Evolutionary conservation across 2,113 vertebrate species (phyloP), one percentile per base, ranked within the genome.

Genomic region (Bujurquina vittata): DNA sequence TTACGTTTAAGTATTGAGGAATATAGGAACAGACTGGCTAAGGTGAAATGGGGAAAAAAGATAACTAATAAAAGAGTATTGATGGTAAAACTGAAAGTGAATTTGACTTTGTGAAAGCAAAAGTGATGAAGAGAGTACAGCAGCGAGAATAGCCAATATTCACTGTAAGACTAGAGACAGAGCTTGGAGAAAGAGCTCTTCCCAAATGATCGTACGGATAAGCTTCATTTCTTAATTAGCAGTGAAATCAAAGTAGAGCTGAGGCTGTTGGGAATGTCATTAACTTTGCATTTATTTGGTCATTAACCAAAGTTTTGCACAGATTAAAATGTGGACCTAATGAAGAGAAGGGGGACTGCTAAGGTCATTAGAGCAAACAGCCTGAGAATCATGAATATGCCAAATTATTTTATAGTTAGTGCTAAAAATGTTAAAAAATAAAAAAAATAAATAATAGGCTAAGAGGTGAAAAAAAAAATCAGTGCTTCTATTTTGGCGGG

Each of bases 211-310:
- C 31, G 26, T 72, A 72, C 67, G 18, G 67, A 9, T 72, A 72
- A n/a, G 67, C 67, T 72, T 54, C 67, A 72, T 72, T 72, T 72
- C 67, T 26, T 72, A 72, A 72, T 72, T 72, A 72, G 67, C 67
- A 72, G 26, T 33, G 67, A 72, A 72, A 72, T 72, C 46, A 54
- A 72, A 72, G 67, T 72, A 33, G 26, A 72, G 26, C 10, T 0
- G 1, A 72, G 46, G 67, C 67, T 72, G 46, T 31, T 72, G 67
- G 67, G 67, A 72, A 54, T 72, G 67, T 72, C 67, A 72, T 72
- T 72, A 72, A 72, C 67, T 72, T 54, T 72, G 67, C 67, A 72
- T 72, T 72, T 72, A 72, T 72, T 72, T 72, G 18, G 67, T 72
- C 67, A 72, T 72, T 54, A 54, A 72, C 67, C 46, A 72, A 54